A percentile compares a stretch with the other conserved stretches of the same genome.
Conservation (phyloP, 2,113 vertebrate species). For the Budorcas taxicolor region DNA sequence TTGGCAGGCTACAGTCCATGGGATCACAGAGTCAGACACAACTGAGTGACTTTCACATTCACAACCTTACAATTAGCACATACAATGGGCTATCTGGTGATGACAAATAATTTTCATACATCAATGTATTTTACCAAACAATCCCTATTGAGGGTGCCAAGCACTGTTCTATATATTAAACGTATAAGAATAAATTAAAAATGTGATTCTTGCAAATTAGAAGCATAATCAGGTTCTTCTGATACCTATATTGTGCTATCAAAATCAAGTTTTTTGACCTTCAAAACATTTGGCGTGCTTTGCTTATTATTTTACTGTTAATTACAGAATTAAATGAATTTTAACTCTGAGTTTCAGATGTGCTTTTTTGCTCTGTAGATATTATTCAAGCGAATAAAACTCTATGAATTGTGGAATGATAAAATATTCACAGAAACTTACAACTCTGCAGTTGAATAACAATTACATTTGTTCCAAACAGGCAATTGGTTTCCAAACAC, state of each 20-base stretch:
- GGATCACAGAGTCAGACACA: neutral
- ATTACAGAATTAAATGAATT: slow-evolving; percentile 39
- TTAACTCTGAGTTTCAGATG: slow-evolving; percentile 41
- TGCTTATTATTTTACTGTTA: slow-evolving; percentile 19
- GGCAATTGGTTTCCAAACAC: slow-evolving; percentile 91
- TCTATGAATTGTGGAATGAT: slow-evolving; percentile 50
- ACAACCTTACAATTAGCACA: neutral
- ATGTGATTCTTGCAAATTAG: neutral
- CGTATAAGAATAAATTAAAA: neutral
- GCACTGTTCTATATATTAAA: neutral
- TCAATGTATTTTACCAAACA: neutral
- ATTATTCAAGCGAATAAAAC: slow-evolving; percentile 26
- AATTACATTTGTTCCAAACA: slow-evolving; percentile 76
- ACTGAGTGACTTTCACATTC: neutral
- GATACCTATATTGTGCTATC: neutral
- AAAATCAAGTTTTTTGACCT: slow-evolving; percentile 13
- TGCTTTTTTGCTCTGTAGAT: slow-evolving; percentile 37
- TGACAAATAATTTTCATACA: neutral
- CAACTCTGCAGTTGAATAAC: slow-evolving; percentile 61
- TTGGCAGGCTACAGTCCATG: neutral
- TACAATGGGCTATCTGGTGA: neutral
- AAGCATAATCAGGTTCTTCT: neutral
- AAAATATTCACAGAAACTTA: slow-evolving; percentile 64
- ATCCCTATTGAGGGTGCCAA: neutral
- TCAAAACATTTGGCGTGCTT: neutral